These are phyloP conservation scores for Sebastes iracundus DNA, from an alignment of 2,797 vertebrate genomes.

Conservation along the genomic window DNA sequence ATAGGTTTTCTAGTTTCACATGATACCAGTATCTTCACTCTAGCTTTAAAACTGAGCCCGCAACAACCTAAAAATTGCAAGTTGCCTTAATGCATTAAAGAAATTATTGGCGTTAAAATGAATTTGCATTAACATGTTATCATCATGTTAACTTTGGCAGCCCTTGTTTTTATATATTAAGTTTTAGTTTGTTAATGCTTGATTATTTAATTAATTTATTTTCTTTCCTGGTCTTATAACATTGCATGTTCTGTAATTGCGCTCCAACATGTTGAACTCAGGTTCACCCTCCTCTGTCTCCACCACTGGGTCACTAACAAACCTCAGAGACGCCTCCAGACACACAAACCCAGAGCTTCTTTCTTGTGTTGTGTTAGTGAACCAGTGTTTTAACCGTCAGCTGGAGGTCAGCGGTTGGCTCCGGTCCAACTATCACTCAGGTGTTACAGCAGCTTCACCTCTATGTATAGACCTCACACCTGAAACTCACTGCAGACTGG, in stretches of 20 bases:
- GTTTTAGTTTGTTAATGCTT: background rate
- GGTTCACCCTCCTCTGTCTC: background rate
- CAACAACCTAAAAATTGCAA: no score
- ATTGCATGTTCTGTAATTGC: no score
- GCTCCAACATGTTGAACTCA: background rate
- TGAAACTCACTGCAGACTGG: background rate
- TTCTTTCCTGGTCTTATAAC: background rate
- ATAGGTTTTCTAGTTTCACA: no score
- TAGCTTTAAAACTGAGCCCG: no score
- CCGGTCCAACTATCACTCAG: conserved; percentile 26
- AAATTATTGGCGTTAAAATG: no score
- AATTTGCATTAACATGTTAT: no score
- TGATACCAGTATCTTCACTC: no score
- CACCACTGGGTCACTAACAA: background rate
- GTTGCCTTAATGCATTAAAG: no score
- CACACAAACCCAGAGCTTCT: background rate
- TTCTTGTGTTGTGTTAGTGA: background rate
- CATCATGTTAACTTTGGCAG: no score
- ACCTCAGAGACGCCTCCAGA: background rate
- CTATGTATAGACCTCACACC: conserved; percentile 41
- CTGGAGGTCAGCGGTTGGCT: background rate
- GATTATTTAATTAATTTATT: background rate
- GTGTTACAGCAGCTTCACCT: conserved; percentile 44
- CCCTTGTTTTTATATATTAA: no score
- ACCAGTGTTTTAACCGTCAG: background rate